Conservation (phyloP, 2,113 vertebrate species). For the Bombycilla garrulus region DNA sequence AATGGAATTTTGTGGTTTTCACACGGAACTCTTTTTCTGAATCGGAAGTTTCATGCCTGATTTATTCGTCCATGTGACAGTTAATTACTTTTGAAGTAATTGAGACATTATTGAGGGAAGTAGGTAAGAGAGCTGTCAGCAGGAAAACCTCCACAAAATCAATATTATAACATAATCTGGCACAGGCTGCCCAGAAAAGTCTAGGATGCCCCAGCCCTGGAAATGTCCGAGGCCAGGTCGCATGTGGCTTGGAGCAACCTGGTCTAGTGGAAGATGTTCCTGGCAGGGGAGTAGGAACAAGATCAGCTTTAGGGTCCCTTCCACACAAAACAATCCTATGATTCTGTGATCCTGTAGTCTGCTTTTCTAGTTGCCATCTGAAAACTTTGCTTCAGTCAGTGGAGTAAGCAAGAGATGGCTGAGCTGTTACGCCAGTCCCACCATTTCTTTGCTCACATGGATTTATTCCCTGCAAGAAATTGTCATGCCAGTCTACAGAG, state of each 20-base stretch:
- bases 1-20: background rate
- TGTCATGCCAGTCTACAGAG: background rate
- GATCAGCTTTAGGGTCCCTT: background rate
- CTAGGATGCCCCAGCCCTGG: background rate
- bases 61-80: background rate
- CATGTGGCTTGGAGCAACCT: background rate
- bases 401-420: background rate
- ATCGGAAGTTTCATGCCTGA: background rate
- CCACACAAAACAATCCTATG: background rate
- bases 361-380: background rate
- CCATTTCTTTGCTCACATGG: background rate
- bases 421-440: background rate
- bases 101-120: background rate
- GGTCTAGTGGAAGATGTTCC: background rate
- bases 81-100: conserved; percentile 39
- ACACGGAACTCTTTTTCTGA: background rate
- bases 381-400: background rate
- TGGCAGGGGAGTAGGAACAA: background rate
- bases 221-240: background rate
- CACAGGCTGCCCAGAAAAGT: background rate
- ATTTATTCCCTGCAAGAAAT: background rate
- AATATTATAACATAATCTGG: background rate
- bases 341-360: too few relatives aligned
- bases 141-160: background rate
- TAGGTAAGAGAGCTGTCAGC: background rate